Evolutionary conservation across 2,888 invertebrate genomes (phyloP).

Genomic region (Nemotelus nigrinus): DNA sequence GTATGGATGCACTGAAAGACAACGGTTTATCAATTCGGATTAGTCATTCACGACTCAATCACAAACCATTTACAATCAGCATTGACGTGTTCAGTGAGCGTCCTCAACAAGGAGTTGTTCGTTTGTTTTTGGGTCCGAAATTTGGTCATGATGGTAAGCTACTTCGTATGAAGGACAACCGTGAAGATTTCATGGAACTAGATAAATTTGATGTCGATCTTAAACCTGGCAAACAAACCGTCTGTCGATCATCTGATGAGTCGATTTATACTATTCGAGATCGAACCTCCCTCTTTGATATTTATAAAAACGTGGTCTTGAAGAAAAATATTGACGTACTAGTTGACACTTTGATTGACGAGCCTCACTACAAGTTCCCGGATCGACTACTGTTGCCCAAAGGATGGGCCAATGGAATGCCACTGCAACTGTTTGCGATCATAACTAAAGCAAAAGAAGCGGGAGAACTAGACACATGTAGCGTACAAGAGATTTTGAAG

Average conservation of each 20-base stretch:
- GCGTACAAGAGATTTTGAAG: slow-evolving; percentile 51
- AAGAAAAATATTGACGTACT: slow-evolving; percentile 65
- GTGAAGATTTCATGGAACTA: slow-evolving; percentile 73
- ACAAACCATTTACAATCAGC: slow-evolving; percentile 73
- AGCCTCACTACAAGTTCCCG: slow-evolving; percentile 67
- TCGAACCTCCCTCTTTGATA: slow-evolving; percentile 65
- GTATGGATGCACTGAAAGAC: background rate
- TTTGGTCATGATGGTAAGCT: slow-evolving; percentile 68
- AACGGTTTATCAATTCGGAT: slow-evolving; percentile 62
- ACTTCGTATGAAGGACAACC: slow-evolving; percentile 68
- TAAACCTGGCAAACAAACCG: slow-evolving; percentile 63
- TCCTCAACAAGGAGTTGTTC: slow-evolving; percentile 69
- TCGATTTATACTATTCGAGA: slow-evolving; percentile 68
- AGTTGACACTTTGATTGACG: background rate
- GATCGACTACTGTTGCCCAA: slow-evolving; percentile 71
- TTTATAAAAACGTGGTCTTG: slow-evolving; percentile 66
- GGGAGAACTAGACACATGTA: slow-evolving; percentile 21
- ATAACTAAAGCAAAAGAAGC: slow-evolving; percentile 23
- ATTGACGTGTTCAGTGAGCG: slow-evolving; percentile 71
- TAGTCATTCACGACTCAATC: slow-evolving; percentile 76
- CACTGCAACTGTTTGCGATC: slow-evolving; percentile 31
- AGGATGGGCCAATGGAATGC: slow-evolving; percentile 68
- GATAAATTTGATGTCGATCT: slow-evolving; percentile 72
- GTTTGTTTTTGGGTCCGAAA: slow-evolving; percentile 77
- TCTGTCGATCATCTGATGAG: slow-evolving; percentile 58